A percentile compares a stretch with the other conserved stretches of the same genome.
phyloP scores from a whole-genome alignment of 2,797 vertebrate genomes.

The Synaphobranchus kaupii region DNA sequence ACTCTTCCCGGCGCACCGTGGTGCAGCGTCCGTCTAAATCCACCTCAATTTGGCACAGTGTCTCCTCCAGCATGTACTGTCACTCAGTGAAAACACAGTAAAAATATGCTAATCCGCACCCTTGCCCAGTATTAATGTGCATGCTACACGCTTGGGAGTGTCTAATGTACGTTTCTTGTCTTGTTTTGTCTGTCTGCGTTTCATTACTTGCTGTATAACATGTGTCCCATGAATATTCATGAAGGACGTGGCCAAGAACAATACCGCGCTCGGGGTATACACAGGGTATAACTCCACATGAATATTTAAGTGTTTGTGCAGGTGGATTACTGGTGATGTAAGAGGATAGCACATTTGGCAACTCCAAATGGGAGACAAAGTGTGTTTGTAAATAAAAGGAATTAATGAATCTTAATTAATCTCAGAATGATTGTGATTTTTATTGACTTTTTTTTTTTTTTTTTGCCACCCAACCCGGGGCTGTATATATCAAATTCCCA shows the following conservation, averaged over 20 bases:
- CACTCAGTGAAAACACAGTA: not conserved
- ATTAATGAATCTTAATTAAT: not conserved
- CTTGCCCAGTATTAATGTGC: not conserved
- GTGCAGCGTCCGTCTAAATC: conserved; percentile 45
- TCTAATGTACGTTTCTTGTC: not conserved
- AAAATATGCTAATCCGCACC: not conserved
- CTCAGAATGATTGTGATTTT: not conserved
- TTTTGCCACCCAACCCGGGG: no score
- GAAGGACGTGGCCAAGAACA: not conserved
- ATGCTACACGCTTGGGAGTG: not conserved
- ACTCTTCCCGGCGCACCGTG: conserved; percentile 49
- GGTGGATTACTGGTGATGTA: not conserved
- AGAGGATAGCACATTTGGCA: not conserved
- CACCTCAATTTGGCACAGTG: conserved; percentile 48
- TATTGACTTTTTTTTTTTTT: no score
- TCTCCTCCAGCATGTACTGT: conserved; percentile 50
- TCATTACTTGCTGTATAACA: not conserved
- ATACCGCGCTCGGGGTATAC: no score
- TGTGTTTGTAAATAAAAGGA: not conserved
- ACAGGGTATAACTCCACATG: no score
- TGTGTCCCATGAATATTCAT: not conserved
- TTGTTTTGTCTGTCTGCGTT: not conserved
- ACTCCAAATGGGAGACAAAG: not conserved
- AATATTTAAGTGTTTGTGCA: not conserved
- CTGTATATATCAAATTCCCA: no score